These are phyloP conservation scores for Poeciliopsis infans DNA, from an alignment of 2,797 vertebrate genomes.

Conservation along the genomic window DNA sequence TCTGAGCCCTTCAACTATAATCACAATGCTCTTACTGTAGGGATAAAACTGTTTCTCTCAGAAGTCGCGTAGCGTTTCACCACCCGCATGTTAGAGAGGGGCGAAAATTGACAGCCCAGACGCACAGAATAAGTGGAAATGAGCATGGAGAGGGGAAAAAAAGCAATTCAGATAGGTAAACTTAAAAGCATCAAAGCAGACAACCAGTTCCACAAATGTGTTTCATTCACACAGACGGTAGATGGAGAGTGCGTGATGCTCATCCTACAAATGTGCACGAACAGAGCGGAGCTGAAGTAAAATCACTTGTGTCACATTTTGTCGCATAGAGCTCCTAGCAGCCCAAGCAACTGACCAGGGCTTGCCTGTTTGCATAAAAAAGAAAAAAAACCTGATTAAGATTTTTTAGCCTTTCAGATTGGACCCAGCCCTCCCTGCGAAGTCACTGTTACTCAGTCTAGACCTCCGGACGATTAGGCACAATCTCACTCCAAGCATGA, in stretches of 20 bases:
- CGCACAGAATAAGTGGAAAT: slow-evolving; percentile 17
- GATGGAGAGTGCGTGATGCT: slow-evolving; percentile 20
- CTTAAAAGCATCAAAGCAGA: slow-evolving; percentile 30
- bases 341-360: not conserved
- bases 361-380: slow-evolving; percentile 35
- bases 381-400: slow-evolving; percentile 55
- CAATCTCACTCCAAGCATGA: slow-evolving; percentile 77
- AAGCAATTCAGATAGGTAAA: slow-evolving; percentile 15
- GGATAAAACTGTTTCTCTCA: slow-evolving; percentile 27
- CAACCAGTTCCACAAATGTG: slow-evolving; percentile 44
- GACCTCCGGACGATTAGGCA: slow-evolving; percentile 71
- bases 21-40: slow-evolving; percentile 29
- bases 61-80: slow-evolving; percentile 36
- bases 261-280: slow-evolving; percentile 66
- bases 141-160: slow-evolving; percentile 3
- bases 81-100: slow-evolving; percentile 15
- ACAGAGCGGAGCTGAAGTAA: slow-evolving; percentile 67
- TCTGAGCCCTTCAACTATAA: slow-evolving; percentile 19
- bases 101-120: slow-evolving; percentile 14
- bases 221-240: slow-evolving; percentile 28
- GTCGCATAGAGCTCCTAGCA: slow-evolving; percentile 48
- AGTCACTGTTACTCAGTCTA: slow-evolving; percentile 69
- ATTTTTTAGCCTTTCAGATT: slow-evolving; percentile 74
- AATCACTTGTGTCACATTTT: slow-evolving; percentile 75
- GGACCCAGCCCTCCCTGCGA: slow-evolving; percentile 35